These are phyloP conservation scores for Seira musarum DNA, from an alignment of 2,888 invertebrate genomes.

Conservation along the genomic window DNA sequence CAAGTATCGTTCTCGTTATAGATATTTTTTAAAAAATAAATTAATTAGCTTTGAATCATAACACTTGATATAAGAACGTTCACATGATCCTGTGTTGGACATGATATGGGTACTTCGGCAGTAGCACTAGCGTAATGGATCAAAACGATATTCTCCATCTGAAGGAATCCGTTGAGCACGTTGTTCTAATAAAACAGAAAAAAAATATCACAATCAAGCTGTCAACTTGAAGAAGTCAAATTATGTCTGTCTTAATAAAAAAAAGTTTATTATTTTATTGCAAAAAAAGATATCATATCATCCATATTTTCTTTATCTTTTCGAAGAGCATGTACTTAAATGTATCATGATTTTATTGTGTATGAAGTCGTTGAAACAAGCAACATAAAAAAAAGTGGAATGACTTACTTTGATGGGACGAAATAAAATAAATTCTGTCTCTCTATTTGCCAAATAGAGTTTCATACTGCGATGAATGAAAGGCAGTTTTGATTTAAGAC, in stretches of 20 bases:
- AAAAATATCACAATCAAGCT: conserved; percentile 45
- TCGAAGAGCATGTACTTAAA: too few relatives aligned
- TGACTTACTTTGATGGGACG: conserved; percentile 87
- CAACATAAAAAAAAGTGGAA: conserved; percentile 32
- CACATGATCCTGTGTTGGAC: conserved; percentile 95
- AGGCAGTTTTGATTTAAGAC: conserved; percentile 84
- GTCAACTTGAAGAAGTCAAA: conserved; percentile 38
- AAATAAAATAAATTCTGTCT: conserved; percentile 97
- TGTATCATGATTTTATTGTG: too few relatives aligned
- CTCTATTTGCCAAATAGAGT: conserved; percentile 94
- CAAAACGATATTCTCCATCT: conserved; percentile 82
- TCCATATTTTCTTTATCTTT: too few relatives aligned
- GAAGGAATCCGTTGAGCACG: conserved; percentile 89
- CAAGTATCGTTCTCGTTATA: conserved; percentile 5
- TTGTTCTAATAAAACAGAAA: conserved; percentile 79
- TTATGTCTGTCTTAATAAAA: conserved; percentile 9
- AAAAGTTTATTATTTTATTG: conserved; percentile 17
- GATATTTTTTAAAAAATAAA: conserved; percentile 2
- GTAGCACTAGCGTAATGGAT: conserved; percentile 79
- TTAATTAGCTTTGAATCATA: conserved; percentile 66
- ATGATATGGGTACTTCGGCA: conserved; percentile 86
- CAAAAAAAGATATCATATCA: conserved; percentile 21
- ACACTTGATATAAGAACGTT: conserved; percentile 86
- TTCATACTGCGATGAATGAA: conserved; percentile 91
- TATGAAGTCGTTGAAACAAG: conserved; percentile 18